Evolutionary conservation across 2,888 invertebrate species (phyloP).

Genomic region (Eristalis intricaria): DNA sequence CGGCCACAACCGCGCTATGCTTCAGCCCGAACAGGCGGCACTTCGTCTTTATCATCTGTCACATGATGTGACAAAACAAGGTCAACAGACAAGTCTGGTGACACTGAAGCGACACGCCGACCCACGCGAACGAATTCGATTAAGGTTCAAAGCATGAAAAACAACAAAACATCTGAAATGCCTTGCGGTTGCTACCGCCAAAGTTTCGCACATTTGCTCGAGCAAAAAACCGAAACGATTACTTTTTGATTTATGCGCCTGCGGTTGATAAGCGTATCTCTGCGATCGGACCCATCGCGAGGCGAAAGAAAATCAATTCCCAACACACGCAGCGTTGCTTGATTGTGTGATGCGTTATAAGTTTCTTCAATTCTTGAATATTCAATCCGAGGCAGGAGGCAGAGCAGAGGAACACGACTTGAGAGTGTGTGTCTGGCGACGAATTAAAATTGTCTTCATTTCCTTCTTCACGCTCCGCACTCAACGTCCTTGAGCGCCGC

Average conservation of each 20-base stretch:
- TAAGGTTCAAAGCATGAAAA: background rate
- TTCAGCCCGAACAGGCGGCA: background rate
- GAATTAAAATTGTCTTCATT: background rate
- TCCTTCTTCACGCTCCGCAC: background rate
- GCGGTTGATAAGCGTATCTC: slow-evolving; percentile 25
- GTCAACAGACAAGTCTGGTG: background rate
- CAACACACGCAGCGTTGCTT: background rate
- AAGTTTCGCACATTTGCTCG: slow-evolving; percentile 11
- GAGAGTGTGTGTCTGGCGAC: background rate
- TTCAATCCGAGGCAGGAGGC: background rate
- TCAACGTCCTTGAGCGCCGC: background rate
- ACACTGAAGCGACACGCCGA: background rate
- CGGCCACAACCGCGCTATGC: background rate
- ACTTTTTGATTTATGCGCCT: slow-evolving; percentile 1
- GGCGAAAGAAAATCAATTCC: background rate
- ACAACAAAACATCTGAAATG: background rate
- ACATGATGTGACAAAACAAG: background rate
- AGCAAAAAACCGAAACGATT: background rate
- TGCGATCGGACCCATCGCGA: background rate
- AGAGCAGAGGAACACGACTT: background rate
- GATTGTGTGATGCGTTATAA: background rate
- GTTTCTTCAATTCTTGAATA: background rate
- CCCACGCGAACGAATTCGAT: background rate
- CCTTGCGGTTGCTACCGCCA: background rate
- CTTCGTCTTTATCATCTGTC: background rate